Percentiles rank a stretch among this genome's conserved stretches.
Conservation (phyloP, 2,888 invertebrate genomes). For the Pammene aurita region DNA sequence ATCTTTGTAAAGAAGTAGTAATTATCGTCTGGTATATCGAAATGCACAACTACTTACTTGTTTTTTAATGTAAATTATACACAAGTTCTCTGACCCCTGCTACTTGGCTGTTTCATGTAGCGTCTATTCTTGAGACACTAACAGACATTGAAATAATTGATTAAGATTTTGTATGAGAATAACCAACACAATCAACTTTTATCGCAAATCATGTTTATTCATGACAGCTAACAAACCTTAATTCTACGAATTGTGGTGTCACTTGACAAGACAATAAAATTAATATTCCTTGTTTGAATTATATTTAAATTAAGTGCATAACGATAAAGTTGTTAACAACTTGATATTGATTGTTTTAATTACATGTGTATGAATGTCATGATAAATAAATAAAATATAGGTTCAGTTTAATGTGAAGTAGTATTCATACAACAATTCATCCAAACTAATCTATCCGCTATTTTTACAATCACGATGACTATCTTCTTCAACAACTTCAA, state of each 20-base stretch:
- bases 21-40: not conserved
- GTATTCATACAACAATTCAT: not conserved
- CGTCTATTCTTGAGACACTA: no score
- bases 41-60: slow-evolving; percentile 6
- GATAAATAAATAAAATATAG: not conserved
- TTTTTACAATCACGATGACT: not conserved
- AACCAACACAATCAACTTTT: not conserved
- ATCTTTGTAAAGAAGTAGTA: slow-evolving; percentile 11
- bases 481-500: not conserved
- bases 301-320: slow-evolving; percentile 11
- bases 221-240: not conserved
- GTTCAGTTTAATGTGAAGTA: not conserved
- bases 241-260: not conserved
- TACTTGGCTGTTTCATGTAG: no score
- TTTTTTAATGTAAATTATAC: not conserved
- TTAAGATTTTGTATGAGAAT: not conserved
- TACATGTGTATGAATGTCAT: not conserved
- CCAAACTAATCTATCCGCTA: no score
- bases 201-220: not conserved
- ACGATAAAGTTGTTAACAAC: slow-evolving; percentile 24
- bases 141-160: not conserved
- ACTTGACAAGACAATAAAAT: slow-evolving; percentile 17
- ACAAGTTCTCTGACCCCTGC: not conserved
- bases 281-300: slow-evolving; percentile 20
- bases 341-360: slow-evolving; percentile 14